Base-by-base conservation (phyloP, 2,113 vertebrate species). In the Tetrax tetrax region DNA sequence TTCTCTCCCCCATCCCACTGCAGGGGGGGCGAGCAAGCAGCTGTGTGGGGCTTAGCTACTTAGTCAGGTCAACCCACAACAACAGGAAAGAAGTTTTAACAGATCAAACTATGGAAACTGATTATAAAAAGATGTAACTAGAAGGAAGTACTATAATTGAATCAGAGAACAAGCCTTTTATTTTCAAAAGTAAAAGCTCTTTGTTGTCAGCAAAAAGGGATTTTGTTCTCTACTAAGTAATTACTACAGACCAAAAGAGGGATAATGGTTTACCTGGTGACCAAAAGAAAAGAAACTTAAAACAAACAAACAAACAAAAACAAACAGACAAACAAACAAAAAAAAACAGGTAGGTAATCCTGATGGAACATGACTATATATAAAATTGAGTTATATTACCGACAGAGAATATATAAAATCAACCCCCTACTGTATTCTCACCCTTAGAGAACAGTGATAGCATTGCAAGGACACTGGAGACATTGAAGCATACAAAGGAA, bases 11-110 rank as follows among this genome's bases (percentile, higher is more conserved):
- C 3, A 63, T 22, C 6, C 12, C 24, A 60, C 9, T 7, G 6
- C 21, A 47, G 47, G 4, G 2, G 4, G 20, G 60, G 14, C 43
- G 8, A 90, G 27, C 2, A 0, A 87, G 41, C 2, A 2, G 24
- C 14, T 70, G 22, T 10, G 4, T 57, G 41, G 11, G 10, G 12
- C 7, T 71, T 61, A 66, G 24, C 27, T 74, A 38, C 12, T 54
- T 50, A 27, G 24, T 37, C 16, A 3, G 9, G 23, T 66, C 61
- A 87, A 57, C 10, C 31, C 8, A 50, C 15, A 82, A 41, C 14
- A 64, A 35, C 3, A 37, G 5, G 4, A 75, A 75, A 74, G 9
- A 9, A 53, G 15, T 85, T 82, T 43, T n/a, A 85, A 69, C 4
- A 45, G 24, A 71, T 45, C 6, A 45, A 37, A 51, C 60, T 48